These are phyloP conservation scores for Drosophila algonquin DNA, from an alignment of 2,888 invertebrate genomes.

Conservation along the genomic window DNA sequence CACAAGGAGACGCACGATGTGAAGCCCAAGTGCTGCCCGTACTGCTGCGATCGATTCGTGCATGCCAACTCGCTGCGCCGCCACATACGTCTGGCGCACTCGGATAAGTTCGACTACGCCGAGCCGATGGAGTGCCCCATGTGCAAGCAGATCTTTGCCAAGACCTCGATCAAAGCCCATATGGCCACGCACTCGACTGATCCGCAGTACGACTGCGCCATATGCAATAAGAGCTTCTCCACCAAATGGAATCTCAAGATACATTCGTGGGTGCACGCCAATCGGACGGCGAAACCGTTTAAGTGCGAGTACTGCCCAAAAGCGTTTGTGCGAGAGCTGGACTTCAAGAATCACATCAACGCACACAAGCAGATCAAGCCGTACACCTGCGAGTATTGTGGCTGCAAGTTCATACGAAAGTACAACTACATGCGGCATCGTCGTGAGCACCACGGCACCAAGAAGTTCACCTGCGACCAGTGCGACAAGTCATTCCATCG, in stretches of 20 bases:
- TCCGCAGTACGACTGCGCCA: slow-evolving; percentile 91
- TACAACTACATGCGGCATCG: slow-evolving; percentile 95
- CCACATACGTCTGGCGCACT: slow-evolving; percentile 92
- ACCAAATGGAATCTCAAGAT: slow-evolving; percentile 96
- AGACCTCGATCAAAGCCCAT: slow-evolving; percentile 91
- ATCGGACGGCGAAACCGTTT: slow-evolving; percentile 92
- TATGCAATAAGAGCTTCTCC: slow-evolving; percentile 93
- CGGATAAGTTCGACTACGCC: slow-evolving; percentile 89
- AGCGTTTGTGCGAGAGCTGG: slow-evolving; percentile 92
- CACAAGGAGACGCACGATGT: slow-evolving; percentile 93
- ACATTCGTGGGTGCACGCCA: slow-evolving; percentile 95
- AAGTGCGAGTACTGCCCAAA: slow-evolving; percentile 93
- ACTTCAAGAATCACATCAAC: slow-evolving; percentile 93
- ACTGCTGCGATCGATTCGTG: slow-evolving; percentile 94
- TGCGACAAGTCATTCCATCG: slow-evolving; percentile 94
- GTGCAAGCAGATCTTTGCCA: slow-evolving; percentile 87
- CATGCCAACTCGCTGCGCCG: slow-evolving; percentile 92
- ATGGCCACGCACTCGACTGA: slow-evolving; percentile 90
- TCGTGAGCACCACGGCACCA: slow-evolving; percentile 91
- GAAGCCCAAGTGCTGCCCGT: slow-evolving; percentile 92
- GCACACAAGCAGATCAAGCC: slow-evolving; percentile 93
- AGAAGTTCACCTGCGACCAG: slow-evolving; percentile 89
- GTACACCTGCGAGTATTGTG: slow-evolving; percentile 94
- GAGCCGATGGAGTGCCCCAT: slow-evolving; percentile 90
- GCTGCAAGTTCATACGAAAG: slow-evolving; percentile 94